A percentile compares a stretch with the other conserved stretches of the same genome.
Evolutionary conservation across 2,888 invertebrate species (phyloP).

Genomic region (Drosophila pullipes): DNA sequence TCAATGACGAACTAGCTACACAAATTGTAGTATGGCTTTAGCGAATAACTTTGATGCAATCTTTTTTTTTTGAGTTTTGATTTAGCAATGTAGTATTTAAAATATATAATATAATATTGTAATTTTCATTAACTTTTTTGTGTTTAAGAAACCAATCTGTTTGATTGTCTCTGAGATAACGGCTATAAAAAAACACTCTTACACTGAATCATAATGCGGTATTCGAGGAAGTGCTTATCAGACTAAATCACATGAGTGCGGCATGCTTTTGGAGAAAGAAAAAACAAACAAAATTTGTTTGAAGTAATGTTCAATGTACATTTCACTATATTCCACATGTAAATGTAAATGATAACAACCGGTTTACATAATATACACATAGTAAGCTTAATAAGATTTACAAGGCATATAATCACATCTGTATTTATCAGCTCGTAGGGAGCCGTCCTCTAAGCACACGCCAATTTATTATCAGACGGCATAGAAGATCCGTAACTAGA

Average conservation of each 20-base stretch:
- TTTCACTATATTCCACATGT: not conserved
- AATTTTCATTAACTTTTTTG: not conserved
- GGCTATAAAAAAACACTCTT: not conserved
- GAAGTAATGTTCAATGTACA: not conserved
- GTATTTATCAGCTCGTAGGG: conserved; percentile 4
- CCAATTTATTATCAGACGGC: conserved; percentile 36
- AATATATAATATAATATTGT: not conserved
- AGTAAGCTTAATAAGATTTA: not conserved
- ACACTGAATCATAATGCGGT: conserved; percentile 26
- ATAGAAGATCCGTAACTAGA: not conserved
- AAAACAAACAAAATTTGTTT: not conserved
- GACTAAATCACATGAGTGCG: conserved; percentile 2
- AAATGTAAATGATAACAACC: not conserved
- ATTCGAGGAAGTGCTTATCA: conserved; percentile 5
- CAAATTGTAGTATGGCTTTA: not conserved
- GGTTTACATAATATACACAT: not conserved
- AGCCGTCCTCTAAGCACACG: conserved; percentile 14
- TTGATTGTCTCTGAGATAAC: not conserved
- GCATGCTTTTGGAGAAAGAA: not conserved
- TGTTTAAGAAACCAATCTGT: not conserved
- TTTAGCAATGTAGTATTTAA: not conserved
- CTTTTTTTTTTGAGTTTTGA: not conserved
- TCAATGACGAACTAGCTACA: conserved; percentile 15
- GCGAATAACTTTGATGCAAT: not conserved
- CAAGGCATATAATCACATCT: not conserved